phyloP scores from a whole-genome alignment of 2,113 vertebrate species.

The Lipophrys pholis region DNA sequence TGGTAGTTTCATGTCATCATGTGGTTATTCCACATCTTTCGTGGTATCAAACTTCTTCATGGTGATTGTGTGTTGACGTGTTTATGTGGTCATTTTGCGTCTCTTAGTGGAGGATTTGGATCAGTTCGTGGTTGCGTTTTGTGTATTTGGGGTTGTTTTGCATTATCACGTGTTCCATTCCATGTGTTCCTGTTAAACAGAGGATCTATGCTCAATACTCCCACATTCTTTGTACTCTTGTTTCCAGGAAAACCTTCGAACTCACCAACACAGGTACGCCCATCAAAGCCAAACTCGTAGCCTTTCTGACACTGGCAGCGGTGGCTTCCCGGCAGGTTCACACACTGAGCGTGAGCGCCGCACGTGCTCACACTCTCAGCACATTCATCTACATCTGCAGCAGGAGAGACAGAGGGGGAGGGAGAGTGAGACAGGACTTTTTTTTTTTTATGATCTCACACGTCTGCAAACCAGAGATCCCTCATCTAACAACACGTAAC shows the following conservation, averaged over 20 bases:
- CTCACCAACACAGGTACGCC: constrained; percentile 87
- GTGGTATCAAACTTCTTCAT: no score
- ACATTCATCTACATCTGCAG: constrained; percentile 91
- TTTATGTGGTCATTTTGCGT: no score
- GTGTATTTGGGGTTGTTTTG: no score
- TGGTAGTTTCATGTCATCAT: no score
- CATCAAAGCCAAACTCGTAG: constrained; percentile 79
- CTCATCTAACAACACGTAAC: constrained; percentile 6
- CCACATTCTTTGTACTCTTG: no score
- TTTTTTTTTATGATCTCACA: not conserved
- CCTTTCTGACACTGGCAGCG: constrained; percentile 87
- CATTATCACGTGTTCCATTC: no score
- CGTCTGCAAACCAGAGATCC: constrained; percentile 28
- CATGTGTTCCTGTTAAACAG: no score
- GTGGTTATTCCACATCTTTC: no score
- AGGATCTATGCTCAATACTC: no score
- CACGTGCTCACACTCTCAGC: constrained; percentile 80
- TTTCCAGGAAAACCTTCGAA: not conserved
- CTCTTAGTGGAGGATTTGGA: no score
- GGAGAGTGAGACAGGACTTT: constrained; percentile 1
- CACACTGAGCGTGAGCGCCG: constrained; percentile 83
- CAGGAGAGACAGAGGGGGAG: constrained; percentile 2
- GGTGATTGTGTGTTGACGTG: no score
- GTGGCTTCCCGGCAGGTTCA: constrained; percentile 87
- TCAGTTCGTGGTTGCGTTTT: no score